Evolutionary conservation across 2,113 vertebrate genomes (phyloP).

Genomic region (Hippocampus barbouri): DNA sequence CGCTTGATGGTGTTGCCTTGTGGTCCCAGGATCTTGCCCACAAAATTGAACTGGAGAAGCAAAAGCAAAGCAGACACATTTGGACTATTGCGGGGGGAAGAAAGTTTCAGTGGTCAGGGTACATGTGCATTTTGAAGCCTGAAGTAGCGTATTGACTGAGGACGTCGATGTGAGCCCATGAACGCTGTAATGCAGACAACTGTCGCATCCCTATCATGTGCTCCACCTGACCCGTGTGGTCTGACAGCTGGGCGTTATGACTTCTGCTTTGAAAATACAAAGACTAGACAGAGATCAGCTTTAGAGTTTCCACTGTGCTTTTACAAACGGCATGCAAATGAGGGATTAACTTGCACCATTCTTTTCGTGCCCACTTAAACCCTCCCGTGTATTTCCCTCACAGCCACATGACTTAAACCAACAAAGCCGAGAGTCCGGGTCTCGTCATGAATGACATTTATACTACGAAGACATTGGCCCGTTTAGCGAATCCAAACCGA

Average conservation of each 20-base stretch:
- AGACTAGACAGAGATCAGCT: background rate
- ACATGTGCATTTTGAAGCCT: slow-evolving; percentile 20
- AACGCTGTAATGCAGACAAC: slow-evolving; percentile 14
- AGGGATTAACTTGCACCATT: background rate
- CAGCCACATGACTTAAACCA: background rate
- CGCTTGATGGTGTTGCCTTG: slow-evolving; percentile 98
- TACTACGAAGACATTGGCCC: slow-evolving; percentile 9
- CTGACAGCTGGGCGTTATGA: too few relatives aligned
- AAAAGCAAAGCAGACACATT: slow-evolving; percentile 31
- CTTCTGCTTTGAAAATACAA: background rate
- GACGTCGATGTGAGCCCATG: slow-evolving; percentile 22
- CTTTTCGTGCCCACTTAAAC: background rate
- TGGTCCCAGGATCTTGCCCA: slow-evolving; percentile 96
- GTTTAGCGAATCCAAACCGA: slow-evolving; percentile 10
- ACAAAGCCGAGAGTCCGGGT: background rate
- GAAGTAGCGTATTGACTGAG: slow-evolving; percentile 34
- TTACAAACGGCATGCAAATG: background rate
- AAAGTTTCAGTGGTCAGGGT: too few relatives aligned
- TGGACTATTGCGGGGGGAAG: background rate
- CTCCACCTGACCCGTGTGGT: too few relatives aligned
- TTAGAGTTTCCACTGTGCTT: background rate
- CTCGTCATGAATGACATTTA: background rate
- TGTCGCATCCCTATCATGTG: background rate
- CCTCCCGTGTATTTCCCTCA: background rate
- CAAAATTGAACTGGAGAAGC: slow-evolving; percentile 89